A percentile compares a stretch with the other conserved stretches of the same genome.
Evolutionary conservation across 1,140 invertebrate species (phyloP).

Genomic region (Pseudomyrmex cubaensis): DNA sequence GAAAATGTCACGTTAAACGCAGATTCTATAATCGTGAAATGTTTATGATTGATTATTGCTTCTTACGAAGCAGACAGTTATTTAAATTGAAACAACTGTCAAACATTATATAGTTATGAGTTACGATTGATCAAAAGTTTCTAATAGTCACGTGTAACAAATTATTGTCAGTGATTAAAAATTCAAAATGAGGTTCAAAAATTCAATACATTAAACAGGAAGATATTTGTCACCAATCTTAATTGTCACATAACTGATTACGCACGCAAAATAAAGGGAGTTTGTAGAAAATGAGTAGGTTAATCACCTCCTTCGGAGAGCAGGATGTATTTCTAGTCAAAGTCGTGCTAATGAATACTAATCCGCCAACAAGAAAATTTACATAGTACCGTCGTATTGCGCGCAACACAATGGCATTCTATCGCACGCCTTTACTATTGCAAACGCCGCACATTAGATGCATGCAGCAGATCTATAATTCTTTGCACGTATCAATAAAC

Average conservation of each 20-base stretch:
- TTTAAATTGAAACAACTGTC: slow-evolving; percentile 31
- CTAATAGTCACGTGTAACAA: background rate
- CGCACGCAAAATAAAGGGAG: background rate
- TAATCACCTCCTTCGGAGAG: slow-evolving; percentile 2
- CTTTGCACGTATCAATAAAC: slow-evolving; percentile 49
- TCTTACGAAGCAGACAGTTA: background rate
- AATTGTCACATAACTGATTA: slow-evolving; percentile 11
- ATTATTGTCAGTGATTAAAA: slow-evolving; percentile 4
- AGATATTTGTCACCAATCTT: background rate
- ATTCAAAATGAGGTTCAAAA: slow-evolving; percentile 1
- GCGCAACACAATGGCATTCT: slow-evolving; percentile 46
- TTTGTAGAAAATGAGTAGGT: background rate
- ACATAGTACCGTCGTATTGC: slow-evolving; percentile 21
- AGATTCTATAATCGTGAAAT: background rate
- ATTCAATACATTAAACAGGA: background rate
- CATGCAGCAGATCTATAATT: slow-evolving; percentile 25
- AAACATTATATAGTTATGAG: slow-evolving; percentile 6
- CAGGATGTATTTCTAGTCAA: background rate
- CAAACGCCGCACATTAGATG: slow-evolving; percentile 12
- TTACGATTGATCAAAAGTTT: slow-evolving; percentile 2
- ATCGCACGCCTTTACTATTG: slow-evolving; percentile 14
- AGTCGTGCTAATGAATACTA: slow-evolving; percentile 14
- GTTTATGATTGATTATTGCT: background rate
- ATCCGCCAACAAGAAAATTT: slow-evolving; percentile 28
- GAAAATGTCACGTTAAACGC: too few relatives aligned